These are phyloP conservation scores for Drosophila borealis DNA, from an alignment of 2,888 invertebrate species.

Conservation along the genomic window DNA sequence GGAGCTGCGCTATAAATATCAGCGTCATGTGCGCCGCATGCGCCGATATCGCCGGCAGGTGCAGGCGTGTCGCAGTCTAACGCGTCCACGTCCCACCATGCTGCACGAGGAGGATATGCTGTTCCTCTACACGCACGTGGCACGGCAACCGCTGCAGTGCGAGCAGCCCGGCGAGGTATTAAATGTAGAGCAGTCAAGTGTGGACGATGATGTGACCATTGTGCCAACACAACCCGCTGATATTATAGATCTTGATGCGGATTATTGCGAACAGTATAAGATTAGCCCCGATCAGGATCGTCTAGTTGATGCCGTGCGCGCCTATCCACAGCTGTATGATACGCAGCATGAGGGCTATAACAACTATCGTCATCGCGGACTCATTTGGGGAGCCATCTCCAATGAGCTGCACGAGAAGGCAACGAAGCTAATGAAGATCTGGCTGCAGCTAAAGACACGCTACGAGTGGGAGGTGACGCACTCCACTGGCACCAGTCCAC, in stretches of 20 bases:
- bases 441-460: slow-evolving; percentile 75
- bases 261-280: slow-evolving; percentile 10
- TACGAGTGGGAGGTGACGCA: slow-evolving; percentile 76
- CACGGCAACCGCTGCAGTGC: slow-evolving; percentile 13
- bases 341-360: slow-evolving; percentile 31
- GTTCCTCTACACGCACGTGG: slow-evolving; percentile 77
- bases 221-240: slow-evolving; percentile 27
- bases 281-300: slow-evolving; percentile 20
- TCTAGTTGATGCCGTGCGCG: slow-evolving; percentile 63
- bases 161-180: slow-evolving; percentile 2
- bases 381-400: slow-evolving; percentile 78
- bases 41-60: slow-evolving; percentile 48
- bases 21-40: slow-evolving; percentile 68
- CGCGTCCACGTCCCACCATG: slow-evolving; percentile 64
- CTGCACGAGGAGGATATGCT: slow-evolving; percentile 75
- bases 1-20: slow-evolving; percentile 74
- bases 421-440: slow-evolving; percentile 79
- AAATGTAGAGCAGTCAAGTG: neutral
- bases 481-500: neutral
- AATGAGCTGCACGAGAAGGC: slow-evolving; percentile 77
- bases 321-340: slow-evolving; percentile 78
- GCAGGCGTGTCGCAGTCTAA: neutral
- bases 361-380: slow-evolving; percentile 71
- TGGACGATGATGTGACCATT: slow-evolving; percentile 34
- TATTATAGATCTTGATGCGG: slow-evolving; percentile 68